Conservation (phyloP, 2,113 vertebrate genomes). For the Gorsachius goisagi region DNA sequence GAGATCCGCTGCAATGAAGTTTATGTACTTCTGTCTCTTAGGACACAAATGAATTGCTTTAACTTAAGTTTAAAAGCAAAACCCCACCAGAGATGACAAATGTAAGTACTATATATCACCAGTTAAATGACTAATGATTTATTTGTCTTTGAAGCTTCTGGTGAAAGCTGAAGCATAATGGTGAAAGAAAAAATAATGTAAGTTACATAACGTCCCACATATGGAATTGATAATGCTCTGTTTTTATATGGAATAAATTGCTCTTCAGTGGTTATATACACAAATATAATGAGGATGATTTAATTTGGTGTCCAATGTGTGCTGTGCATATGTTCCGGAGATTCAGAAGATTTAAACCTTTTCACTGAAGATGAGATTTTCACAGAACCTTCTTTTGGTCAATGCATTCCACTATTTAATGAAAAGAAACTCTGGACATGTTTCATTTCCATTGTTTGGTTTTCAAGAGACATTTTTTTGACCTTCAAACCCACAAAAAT, state of each 20-base stretch:
- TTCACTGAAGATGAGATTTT: not conserved
- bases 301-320: not conserved
- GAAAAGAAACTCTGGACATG: not conserved
- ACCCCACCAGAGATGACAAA: not conserved
- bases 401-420: not conserved
- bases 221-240: constrained; percentile 5
- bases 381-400: not conserved
- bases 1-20: not conserved
- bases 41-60: not conserved
- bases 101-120: not conserved
- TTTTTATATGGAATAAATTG: not conserved
- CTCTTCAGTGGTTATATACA: not conserved
- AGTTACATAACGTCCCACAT: not conserved
- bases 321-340: not conserved
- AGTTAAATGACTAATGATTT: constrained; percentile 17
- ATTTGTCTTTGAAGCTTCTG: constrained; percentile 28
- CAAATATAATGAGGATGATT: not conserved
- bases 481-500: not conserved
- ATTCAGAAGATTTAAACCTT: not conserved
- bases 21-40: not conserved
- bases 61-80: not conserved
- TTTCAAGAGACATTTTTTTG: not conserved
- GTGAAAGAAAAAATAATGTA: constrained; percentile 6
- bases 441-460: not conserved
- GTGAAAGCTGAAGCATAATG: not conserved